Evolutionary conservation across 2,888 invertebrate species (phyloP), one percentile per base, ranked within the genome.

Genomic region (Hypena proboscidalis): DNA sequence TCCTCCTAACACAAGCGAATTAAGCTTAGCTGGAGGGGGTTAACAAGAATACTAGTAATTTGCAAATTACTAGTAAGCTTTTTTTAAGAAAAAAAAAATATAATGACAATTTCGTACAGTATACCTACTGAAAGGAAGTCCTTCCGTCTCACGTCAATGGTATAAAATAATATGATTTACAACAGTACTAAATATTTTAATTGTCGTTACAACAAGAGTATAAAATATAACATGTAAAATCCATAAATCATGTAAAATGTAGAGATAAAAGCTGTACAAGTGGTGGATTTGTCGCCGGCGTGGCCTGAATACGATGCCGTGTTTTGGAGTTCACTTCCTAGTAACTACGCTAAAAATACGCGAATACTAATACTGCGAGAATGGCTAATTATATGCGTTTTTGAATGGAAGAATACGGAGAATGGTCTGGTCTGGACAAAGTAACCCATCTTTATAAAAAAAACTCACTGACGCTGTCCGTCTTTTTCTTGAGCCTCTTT

Each of bases 281-380:
- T 47, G 31, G 47, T 38, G 17, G 42, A 58, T 66, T 66, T 43
- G 70, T 63, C 42, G 34, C 25, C 41, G 31, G 21, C 5, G 15
- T 59, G 68, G 62, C 68, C 69, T 53, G 48, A 53, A 58, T 65
- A 21, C 27, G 38, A 7, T 22, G 43, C 23, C 45, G 56, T 30
- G 44, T 47, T 46, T 45, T 31, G 8, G 17, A 42, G 15, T 7
- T 8, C 32, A 5, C 39, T 67, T 63, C 53, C 52, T 58, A 33
- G 44, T 50, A 46, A 40, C 45, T 11, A 17, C 21, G 14, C 48
- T 49, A 56, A 56, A 51, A 56, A 56, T 46, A 44, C 31, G 22
- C 7, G 10, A 30, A 57, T 23, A 22, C 4, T 32, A 26, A 14
- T 17, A 29, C 10, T n/a, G 17, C 3, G 5, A 3, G 17, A 17